Evolutionary conservation across 2,113 vertebrate genomes (phyloP).

Genomic region (Ia io): DNA sequence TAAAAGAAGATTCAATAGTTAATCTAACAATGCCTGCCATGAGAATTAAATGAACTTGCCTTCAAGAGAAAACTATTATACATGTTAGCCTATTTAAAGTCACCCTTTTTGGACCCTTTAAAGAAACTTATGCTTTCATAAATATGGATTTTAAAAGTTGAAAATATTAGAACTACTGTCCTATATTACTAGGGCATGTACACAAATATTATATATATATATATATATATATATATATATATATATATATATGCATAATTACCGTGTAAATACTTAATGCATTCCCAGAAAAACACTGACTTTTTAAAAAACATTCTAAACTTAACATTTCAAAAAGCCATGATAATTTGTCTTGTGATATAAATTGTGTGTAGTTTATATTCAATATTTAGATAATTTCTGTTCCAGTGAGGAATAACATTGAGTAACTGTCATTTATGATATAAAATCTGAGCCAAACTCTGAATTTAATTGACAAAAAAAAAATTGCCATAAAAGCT

Average conservation of each 20-base stretch:
- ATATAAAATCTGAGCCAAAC: not conserved
- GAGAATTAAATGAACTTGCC: not conserved
- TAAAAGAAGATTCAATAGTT: not conserved
- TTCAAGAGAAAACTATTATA: not conserved
- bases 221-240: not conserved
- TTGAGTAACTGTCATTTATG: not conserved
- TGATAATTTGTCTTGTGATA: not conserved
- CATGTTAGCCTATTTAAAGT: not conserved
- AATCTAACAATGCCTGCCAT: not conserved
- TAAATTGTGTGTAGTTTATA: not conserved
- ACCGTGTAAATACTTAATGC: not conserved
- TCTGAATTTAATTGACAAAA: conserved; percentile 30
- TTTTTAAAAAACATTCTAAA: not conserved
- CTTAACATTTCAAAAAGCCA: not conserved
- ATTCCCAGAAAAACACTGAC: not conserved
- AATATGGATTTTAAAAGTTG: not conserved
- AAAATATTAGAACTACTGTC: not conserved
- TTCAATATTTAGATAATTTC: not conserved
- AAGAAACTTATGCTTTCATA: not conserved
- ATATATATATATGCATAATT: not conserved
- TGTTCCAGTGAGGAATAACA: not conserved
- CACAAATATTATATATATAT: not conserved
- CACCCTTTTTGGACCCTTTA: not conserved
- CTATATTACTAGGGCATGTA: not conserved
- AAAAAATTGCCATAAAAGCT: not conserved